These are phyloP conservation scores for Lerema accius DNA, from an alignment of 1,140 invertebrate species.

Conservation along the genomic window DNA sequence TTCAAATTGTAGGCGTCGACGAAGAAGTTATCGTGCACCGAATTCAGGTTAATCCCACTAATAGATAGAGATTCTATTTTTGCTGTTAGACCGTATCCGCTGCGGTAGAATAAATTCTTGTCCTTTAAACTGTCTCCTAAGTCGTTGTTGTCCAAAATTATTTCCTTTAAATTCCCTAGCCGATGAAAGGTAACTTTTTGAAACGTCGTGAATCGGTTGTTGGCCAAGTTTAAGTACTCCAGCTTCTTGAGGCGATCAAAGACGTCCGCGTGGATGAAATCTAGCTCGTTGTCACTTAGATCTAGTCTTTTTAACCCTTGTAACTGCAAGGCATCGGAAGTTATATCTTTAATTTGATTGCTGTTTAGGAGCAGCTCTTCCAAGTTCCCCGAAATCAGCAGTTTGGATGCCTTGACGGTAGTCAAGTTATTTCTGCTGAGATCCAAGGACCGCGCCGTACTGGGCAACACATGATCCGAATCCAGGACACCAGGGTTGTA, in stretches of 20 bases:
- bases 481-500: slow-evolving; percentile 48
- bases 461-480: slow-evolving; percentile 50
- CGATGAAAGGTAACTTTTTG: slow-evolving; percentile 71
- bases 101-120: slow-evolving; percentile 62
- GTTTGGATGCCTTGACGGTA: slow-evolving; percentile 39
- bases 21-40: slow-evolving; percentile 70
- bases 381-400: slow-evolving; percentile 53
- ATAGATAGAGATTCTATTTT: slow-evolving; percentile 68
- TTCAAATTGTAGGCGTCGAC: slow-evolving; percentile 68
- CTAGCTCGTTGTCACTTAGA: slow-evolving; percentile 80
- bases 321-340: slow-evolving; percentile 57
- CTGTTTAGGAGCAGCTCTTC: slow-evolving; percentile 57
- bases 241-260: slow-evolving; percentile 77
- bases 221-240: slow-evolving; percentile 81
- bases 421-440: slow-evolving; percentile 70
- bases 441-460: slow-evolving; percentile 57
- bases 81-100: slow-evolving; percentile 63
- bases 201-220: slow-evolving; percentile 79
- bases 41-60: slow-evolving; percentile 56
- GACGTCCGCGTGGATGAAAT: slow-evolving; percentile 68
- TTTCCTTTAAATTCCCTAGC: slow-evolving; percentile 69
- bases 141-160: slow-evolving; percentile 76
- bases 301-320: slow-evolving; percentile 79
- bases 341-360: slow-evolving; percentile 77
- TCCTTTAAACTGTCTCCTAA: slow-evolving; percentile 57